Evolutionary conservation across 2,888 invertebrate species (phyloP).

Genomic region (Morpho deidamia): DNA sequence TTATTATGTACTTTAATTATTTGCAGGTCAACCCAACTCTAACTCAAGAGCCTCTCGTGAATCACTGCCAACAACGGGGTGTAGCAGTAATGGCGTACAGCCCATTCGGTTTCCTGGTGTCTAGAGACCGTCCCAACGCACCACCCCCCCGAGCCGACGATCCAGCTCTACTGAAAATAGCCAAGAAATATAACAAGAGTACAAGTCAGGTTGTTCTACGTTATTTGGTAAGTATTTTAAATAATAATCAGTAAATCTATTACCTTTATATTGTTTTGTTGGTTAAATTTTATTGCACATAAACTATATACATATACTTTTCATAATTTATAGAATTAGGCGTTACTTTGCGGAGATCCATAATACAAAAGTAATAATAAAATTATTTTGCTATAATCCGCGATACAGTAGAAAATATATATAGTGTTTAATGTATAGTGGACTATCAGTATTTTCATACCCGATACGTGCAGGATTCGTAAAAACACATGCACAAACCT

Average conservation of each 20-base stretch:
- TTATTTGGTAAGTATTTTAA: constrained; percentile 79
- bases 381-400: too few relatives aligned
- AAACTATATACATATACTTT: too few relatives aligned
- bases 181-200: constrained; percentile 81
- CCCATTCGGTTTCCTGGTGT: constrained; percentile 79
- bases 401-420: too few relatives aligned
- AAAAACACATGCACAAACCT: too few relatives aligned
- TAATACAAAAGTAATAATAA: too few relatives aligned
- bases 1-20: neutral
- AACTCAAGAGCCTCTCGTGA: constrained; percentile 82
- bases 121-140: constrained; percentile 36
- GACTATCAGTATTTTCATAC: too few relatives aligned
- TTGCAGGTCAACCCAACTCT: constrained; percentile 82
- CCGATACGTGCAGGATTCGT: too few relatives aligned
- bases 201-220: constrained; percentile 81
- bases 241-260: neutral
- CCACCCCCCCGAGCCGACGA: constrained; percentile 60
- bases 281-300: too few relatives aligned
- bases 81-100: constrained; percentile 85
- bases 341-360: too few relatives aligned
- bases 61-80: constrained; percentile 81
- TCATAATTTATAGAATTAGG: too few relatives aligned
- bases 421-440: too few relatives aligned
- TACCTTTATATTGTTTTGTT: too few relatives aligned
- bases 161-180: constrained; percentile 73